These are phyloP conservation scores for Semibalanus balanoides DNA, from an alignment of 1,140 invertebrate species.

Conservation along the genomic window DNA sequence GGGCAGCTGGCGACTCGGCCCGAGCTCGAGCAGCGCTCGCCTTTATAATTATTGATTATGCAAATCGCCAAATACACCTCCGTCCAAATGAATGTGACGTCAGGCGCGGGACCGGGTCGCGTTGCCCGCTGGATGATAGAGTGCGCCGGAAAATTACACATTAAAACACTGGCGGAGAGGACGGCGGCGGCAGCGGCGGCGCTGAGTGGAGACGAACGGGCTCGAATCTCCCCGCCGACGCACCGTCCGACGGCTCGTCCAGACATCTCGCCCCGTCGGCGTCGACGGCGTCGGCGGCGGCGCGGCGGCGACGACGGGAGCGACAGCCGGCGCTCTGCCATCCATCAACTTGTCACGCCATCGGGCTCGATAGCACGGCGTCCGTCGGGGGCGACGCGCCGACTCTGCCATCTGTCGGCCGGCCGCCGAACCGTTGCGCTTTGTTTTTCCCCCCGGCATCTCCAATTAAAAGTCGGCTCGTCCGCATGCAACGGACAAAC, in stretches of 20 bases:
- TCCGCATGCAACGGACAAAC: not conserved
- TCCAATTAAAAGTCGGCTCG: not conserved
- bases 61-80: not conserved
- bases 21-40: too few relatives aligned
- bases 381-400: not conserved
- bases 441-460: not conserved
- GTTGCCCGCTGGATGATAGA: not conserved
- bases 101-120: not conserved
- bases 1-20: too few relatives aligned
- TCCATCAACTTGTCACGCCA: not conserved
- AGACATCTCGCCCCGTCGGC: too few relatives aligned
- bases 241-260: not conserved
- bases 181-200: too few relatives aligned
- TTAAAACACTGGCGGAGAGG: not conserved
- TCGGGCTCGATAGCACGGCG: not conserved
- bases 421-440: not conserved
- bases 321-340: not conserved
- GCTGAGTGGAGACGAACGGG: too few relatives aligned
- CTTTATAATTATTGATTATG: not conserved
- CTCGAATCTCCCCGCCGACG: not conserved
- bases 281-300: not conserved
- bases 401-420: not conserved
- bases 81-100: not conserved
- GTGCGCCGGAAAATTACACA: not conserved
- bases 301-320: not conserved